Evolutionary conservation across 1,140 invertebrate genomes (phyloP), one percentile per base, ranked within the genome.

Genomic region (Akabosia matsudoensis): DNA sequence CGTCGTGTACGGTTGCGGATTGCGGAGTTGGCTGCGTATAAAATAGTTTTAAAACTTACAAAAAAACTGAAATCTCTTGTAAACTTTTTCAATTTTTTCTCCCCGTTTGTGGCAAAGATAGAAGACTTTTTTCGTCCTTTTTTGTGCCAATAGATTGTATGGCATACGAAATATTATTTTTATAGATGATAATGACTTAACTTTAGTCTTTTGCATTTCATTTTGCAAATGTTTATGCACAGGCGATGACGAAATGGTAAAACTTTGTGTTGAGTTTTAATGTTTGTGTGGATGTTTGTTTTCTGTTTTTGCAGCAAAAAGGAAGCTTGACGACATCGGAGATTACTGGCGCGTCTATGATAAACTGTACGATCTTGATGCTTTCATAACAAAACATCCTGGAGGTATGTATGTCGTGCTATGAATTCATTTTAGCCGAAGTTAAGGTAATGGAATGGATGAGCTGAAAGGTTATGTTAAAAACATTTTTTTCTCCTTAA

Each of bases 321-420:
- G 61, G 61, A 86, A 86, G 56, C 80, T 85, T 31, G 89, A 92
- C 78, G 92, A 94, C 82, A 90, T 89, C 14, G 91, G 92, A 0
- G 91, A 92, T 83, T 84, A 93, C 0, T 95, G 93, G 93, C 86
- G 93, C 74, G 87, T 95, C 14, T 87, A 90, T 78, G 88, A 94
- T 84, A 86, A 86, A 52, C 85, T 95, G 0, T 95, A 95, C 82
- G 90, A 95, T 83, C 85, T 95, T 18, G 86, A 84, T 1, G 84
- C 86, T n/a, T 95, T 93, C 81, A 83, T 90, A 0, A 77, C 87
- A 0, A 87, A 82, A 22, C 93, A 95, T 87, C 93, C 93, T 22
- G 93, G 93, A 34, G 93, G 93, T 18, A 45, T 45, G 37, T 7
- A 45, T 45, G 18, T 45, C 18, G 7, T 45, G 37, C 37, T 45